Base-by-base conservation (phyloP, 2,113 vertebrate species). In the Thinocorus orbignyianus region DNA sequence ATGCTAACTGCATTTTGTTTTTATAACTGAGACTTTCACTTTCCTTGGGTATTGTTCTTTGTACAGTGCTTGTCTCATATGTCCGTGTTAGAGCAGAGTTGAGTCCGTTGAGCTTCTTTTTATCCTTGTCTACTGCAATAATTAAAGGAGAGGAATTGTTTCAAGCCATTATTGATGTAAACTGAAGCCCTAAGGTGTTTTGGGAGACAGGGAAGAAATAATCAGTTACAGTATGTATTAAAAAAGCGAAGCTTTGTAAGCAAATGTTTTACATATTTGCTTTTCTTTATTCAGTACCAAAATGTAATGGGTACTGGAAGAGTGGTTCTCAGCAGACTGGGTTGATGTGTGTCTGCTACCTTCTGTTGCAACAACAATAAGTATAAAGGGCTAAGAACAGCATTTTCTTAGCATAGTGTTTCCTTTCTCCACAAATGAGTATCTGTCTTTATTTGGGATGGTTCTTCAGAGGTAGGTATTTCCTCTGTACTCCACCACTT, bases 91-190 rank as follows among this genome's bases (percentile, higher is more conserved):
- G 14, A 64, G 70, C 31, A 33, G 64, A 70, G 61, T 26, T 82
- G 49, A 48, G 48, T 87, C 41, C 41, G 7, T 81, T 77, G 46
- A 80, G 18, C 22, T 80, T 42, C 76, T 93, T 90, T 55, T 74
- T 76, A 44, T 69, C 8, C 1, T 82, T 88, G 28, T 20, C 58
- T 73, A 12, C 42, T 78, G 58, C 20, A 77, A 9, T 86, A 92
- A 88, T 94, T 90, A 83, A 95, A 86, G 55, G 55, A 74, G 78
- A 57, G 20, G 65, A 79, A 76, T 87, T 85, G 11, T 95, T 95
- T 90, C 33, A 76, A 84, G 66, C 49, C 42, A 48, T 90, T 87
- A 52, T 54, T 91, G 81, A 70, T 2, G 16, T 81, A 93, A 90
- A 93, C n/a, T 11, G 16, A 86, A 93, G 72, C 80, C 76, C 10